Base-by-base conservation (phyloP, 1,140 invertebrate genomes). In the Trachymyrmex cornetzi region DNA sequence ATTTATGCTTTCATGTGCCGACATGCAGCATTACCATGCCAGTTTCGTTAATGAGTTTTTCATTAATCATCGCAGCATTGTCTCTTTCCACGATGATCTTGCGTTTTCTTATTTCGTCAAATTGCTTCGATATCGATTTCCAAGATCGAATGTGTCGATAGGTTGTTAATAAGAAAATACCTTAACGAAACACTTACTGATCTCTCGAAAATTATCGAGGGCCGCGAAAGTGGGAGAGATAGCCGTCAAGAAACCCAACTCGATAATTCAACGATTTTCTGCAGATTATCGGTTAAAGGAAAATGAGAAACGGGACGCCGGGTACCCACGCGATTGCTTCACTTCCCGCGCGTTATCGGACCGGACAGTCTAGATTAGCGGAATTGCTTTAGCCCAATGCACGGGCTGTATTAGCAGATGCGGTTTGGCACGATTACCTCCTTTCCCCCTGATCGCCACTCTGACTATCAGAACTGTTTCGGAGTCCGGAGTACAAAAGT, bases 381-480 rank as follows among this genome's bases (percentile, higher is more conserved):
- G 69, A 90, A 90, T 90, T 88, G 88, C 88, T 90, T 90, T 87
- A 74, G 79, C 64, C 74, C 86, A 75, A 85, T 90, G 85, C 79
- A 87, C 86, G 66, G 85, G 53, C 80, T 90, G 85, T 89, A 90
- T 90, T 90, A 89, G 86, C 79, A 90, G 86, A 90, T 90, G 89
- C 88, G 89, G 89, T 90, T 89, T 90, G 85, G 88, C 89, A 90
- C 89, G 88, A 90, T 90, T 90, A 88, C 89, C 80, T 80, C 66
- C 38, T 34, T 16, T 16, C 50, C 34, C 30, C 63, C 48, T 77
- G 30, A 34, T 34, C 63, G 53, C 38, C 38, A 9, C 38, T 44
- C 11, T 7, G 38, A 44, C 79, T 89, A 87, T 87, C 85, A 79
- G 61, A 87, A 87, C 59, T 61, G 88, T 79, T 90, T 85, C 22